Conservation (phyloP, 2,797 vertebrate genomes). For the Babyrousa celebensis region DNA sequence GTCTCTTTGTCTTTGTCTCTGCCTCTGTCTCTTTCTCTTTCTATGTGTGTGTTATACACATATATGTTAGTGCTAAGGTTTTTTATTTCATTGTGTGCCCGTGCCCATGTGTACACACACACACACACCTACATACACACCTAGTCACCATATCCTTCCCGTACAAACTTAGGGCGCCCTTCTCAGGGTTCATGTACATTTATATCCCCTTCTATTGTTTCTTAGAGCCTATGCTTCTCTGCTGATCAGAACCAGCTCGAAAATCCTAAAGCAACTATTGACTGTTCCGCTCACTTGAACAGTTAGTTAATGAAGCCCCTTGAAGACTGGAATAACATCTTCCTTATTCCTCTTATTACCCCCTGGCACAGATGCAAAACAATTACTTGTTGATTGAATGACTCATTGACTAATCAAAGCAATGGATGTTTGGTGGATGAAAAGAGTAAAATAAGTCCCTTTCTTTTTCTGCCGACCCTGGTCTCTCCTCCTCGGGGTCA, state of each 20-base stretch:
- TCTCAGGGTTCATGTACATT: slow-evolving; percentile 16
- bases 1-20: background rate
- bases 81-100: background rate
- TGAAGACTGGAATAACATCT: slow-evolving; percentile 23
- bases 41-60: background rate
- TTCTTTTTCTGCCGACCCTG: background rate
- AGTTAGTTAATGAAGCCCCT: slow-evolving; percentile 50
- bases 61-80: background rate
- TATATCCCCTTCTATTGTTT: background rate
- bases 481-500: background rate
- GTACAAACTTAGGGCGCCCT: background rate
- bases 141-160: background rate
- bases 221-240: background rate
- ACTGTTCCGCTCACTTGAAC: slow-evolving; percentile 46
- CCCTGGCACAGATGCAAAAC: background rate
- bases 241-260: slow-evolving; percentile 5
- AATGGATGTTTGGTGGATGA: slow-evolving; percentile 44
- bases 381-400: slow-evolving; percentile 67
- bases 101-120: background rate
- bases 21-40: background rate
- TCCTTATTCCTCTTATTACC: slow-evolving; percentile 40
- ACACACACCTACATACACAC: too few species aligned
- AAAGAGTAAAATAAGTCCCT: slow-evolving; percentile 35
- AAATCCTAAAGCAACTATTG: slow-evolving; percentile 59
- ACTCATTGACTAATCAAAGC: slow-evolving; percentile 64